Base-by-base conservation (phyloP, 2,888 invertebrate species). In the Melikaiella ostensackeni region DNA sequence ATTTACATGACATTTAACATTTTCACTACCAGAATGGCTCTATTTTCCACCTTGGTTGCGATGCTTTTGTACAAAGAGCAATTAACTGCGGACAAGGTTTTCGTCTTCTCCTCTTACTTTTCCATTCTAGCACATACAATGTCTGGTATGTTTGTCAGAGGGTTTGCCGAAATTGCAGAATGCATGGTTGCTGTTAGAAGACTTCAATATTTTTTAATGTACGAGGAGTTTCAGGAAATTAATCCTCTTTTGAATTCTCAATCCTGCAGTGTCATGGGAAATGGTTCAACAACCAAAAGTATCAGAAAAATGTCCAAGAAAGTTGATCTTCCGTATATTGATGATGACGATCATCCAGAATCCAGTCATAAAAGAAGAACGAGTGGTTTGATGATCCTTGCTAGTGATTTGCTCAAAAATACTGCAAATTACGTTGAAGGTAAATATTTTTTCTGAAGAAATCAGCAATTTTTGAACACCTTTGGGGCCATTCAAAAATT, bases 11-110 rank as follows among this genome's bases (percentile, higher is more conserved):
- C 96, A 0, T 96, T 96, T 88, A 95, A 96, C 89, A 91, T 97
- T 30, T 97, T 97, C 86, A 96, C 97, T 0, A 96, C 97, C 27
- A 94, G 97, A 87, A 92, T 96, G 33, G 95, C 97, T 0, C 92
- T 97, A 0, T 96, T 96, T 87, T 92, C 95, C 70, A 95, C 96
- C 0, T 93, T 98, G 50, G 88, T 97, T 0, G 93, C 95, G 0
- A 96, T 95, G 91, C 92, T 95, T 1, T 88, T 96, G 19, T 91
- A 94, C 0, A 95, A 95, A 5, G 93, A 95, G 83, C 88, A 92
- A 5, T 92, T 98, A 81, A 94, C 95, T 0, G 95, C 97, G 0
- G 95, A 95, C 83, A 94, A 94, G 87, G 92, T 93, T 1, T 94
- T 94, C 84, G 94, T 94, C 0, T 92, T 93, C 75, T 93, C 93